phyloP scores from a whole-genome alignment of 37 sponge, comb jelly and placozoan species.

The Theonella swinhoei region DNA sequence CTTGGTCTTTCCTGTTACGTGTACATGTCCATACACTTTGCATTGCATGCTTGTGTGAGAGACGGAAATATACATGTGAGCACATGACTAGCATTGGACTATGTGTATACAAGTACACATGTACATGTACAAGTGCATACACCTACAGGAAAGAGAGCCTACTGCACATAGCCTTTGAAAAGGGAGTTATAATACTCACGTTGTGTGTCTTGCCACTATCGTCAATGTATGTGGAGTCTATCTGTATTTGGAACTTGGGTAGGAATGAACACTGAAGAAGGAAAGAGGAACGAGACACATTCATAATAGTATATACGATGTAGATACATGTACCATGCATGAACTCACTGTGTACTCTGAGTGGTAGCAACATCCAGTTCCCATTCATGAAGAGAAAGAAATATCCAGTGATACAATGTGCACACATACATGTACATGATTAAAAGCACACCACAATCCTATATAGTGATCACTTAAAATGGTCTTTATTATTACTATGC shows the following conservation, averaged over 20 bases:
- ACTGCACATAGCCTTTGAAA: too few species aligned
- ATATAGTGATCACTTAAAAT: not conserved
- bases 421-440: not conserved
- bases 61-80: too few species aligned
- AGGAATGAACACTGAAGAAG: conserved; percentile 65
- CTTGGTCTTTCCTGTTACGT: too few species aligned
- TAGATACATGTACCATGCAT: not conserved
- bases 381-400: not conserved
- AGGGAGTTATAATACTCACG: too few species aligned
- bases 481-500: too few species aligned
- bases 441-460: not conserved
- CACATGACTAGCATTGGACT: too few species aligned
- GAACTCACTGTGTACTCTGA: conserved; percentile 54
- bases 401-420: conserved; percentile 2
- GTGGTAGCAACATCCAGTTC: not conserved
- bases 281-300: conserved; percentile 1
- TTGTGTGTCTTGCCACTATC: conserved; percentile 72
- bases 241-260: conserved; percentile 58
- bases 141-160: too few species aligned
- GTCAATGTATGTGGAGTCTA: conserved; percentile 71
- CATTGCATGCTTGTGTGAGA: too few species aligned
- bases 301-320: not conserved
- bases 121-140: too few species aligned
- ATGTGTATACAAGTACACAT: too few species aligned
- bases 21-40: too few species aligned